Percentiles rank a stretch among this genome's conserved stretches.
These are phyloP conservation scores for Oreochromis aureus DNA, from an alignment of 2,113 vertebrate genomes.

Conservation along the genomic window DNA sequence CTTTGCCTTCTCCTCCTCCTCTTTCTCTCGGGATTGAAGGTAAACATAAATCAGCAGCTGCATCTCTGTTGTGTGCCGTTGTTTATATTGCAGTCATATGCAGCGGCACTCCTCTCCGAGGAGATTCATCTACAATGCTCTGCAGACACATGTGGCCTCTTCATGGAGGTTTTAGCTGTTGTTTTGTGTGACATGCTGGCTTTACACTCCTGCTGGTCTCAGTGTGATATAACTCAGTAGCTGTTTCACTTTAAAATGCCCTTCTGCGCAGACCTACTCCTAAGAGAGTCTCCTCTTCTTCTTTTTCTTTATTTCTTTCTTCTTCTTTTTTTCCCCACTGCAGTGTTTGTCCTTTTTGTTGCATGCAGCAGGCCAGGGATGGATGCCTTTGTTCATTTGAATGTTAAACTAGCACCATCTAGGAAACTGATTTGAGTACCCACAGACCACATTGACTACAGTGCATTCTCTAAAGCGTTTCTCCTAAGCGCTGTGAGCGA, in stretches of 20 bases:
- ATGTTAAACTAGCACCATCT: conserved; percentile 26
- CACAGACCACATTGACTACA: conserved; percentile 12
- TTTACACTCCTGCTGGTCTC: conserved; percentile 6
- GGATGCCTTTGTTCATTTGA: conserved; percentile 15
- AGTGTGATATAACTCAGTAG: conserved; percentile 13
- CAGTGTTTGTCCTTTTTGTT: not conserved
- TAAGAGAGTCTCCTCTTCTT: not conserved
- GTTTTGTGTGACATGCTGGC: conserved; percentile 30
- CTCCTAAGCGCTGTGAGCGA: conserved; percentile 26
- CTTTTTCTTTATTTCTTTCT: not conserved
- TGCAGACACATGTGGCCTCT: conserved; percentile 54
- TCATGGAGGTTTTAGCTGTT: conserved; percentile 44
- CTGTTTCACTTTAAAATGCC: conserved; percentile 40
- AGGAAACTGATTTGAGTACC: conserved; percentile 29
- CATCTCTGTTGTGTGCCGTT: conserved; percentile 61
- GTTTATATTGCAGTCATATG: conserved; percentile 68
- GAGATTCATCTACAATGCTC: conserved; percentile 46
- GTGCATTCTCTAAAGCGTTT: conserved; percentile 3
- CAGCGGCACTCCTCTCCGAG: conserved; percentile 47
- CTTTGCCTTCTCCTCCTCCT: not conserved
- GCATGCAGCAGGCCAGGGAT: not conserved
- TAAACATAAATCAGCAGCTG: conserved; percentile 69
- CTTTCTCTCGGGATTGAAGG: conserved; percentile 65
- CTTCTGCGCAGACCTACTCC: not conserved
- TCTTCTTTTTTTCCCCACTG: not conserved